A percentile compares a stretch with the other conserved stretches of the same genome.
phyloP scores from a whole-genome alignment of 2,113 vertebrate genomes.

The Ophiodon elongatus region DNA sequence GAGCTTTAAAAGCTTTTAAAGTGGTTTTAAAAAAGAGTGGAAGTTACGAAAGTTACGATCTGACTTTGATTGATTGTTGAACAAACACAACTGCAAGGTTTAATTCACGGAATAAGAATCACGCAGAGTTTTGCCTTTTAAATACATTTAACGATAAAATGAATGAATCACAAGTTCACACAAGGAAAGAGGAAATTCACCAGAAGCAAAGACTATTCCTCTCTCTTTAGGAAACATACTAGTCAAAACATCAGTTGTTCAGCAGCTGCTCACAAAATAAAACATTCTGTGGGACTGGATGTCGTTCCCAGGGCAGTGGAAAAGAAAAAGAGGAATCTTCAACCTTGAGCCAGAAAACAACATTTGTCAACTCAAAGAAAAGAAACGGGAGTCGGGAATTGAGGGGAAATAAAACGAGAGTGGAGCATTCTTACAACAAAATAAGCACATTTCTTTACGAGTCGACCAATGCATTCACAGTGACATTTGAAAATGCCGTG shows the following conservation, averaged over 20 bases:
- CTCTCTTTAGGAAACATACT: not conserved
- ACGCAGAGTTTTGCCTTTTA: not conserved
- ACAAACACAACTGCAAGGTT: not conserved
- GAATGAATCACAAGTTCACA: not conserved
- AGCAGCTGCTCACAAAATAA: constrained; percentile 41
- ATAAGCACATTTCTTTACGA: not conserved
- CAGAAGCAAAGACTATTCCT: not conserved
- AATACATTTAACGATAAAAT: not conserved
- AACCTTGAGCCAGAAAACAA: constrained; percentile 48
- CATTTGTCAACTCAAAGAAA: not conserved
- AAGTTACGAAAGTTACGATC: not conserved
- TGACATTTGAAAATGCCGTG: constrained; percentile 5
- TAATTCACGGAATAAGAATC: not conserved
- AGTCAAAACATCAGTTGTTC: not conserved
- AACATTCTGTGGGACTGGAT: constrained; percentile 8
- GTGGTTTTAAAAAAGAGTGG: not conserved
- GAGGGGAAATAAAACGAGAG: not conserved
- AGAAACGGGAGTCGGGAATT: constrained; percentile 10
- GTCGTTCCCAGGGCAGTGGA: constrained; percentile 30
- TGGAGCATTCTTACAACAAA: constrained; percentile 7
- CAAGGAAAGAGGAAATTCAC: not conserved
- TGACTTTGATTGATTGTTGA: not conserved
- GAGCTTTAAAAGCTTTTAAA: not conserved
- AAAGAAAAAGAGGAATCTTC: constrained; percentile 25
- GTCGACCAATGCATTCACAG: not conserved